Evolutionary conservation across 1,140 invertebrate genomes (phyloP).

Genomic region (Meloidogyne floridensis): DNA sequence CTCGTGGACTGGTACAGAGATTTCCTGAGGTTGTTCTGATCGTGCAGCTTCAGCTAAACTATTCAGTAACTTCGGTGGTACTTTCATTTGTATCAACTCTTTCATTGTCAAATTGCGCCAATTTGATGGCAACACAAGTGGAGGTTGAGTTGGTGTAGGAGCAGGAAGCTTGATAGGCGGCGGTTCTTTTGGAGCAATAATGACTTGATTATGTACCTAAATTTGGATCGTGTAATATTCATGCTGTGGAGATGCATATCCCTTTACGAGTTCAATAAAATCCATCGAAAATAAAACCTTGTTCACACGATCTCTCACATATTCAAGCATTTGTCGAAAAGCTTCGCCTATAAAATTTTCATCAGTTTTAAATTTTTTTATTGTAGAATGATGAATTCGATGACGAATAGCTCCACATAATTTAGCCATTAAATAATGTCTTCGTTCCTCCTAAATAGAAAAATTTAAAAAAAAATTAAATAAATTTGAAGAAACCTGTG

Average conservation of each 20-base stretch:
- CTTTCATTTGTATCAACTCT: conserved; percentile 16
- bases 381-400: neutral
- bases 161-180: neutral
- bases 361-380: conserved; percentile 1
- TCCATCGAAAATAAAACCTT: neutral
- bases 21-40: neutral
- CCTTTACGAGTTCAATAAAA: too few relatives aligned
- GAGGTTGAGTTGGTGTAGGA: neutral
- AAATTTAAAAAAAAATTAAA: neutral
- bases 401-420: conserved; percentile 5
- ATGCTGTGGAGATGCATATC: too few relatives aligned
- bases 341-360: neutral
- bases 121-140: conserved; percentile 9
- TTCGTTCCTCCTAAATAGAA: neutral
- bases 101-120: conserved; percentile 23
- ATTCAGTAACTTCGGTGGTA: neutral
- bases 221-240: neutral
- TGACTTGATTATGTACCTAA: neutral
- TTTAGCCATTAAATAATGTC: conserved; percentile 2
- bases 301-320: neutral
- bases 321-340: conserved; percentile 7
- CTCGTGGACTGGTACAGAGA: neutral
- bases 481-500: neutral
- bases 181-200: neutral
- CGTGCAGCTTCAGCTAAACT: neutral